Percentiles rank a stretch among this genome's conserved stretches.
phyloP scores from a whole-genome alignment of 2,113 vertebrate species.

The Plotosus lineatus region DNA sequence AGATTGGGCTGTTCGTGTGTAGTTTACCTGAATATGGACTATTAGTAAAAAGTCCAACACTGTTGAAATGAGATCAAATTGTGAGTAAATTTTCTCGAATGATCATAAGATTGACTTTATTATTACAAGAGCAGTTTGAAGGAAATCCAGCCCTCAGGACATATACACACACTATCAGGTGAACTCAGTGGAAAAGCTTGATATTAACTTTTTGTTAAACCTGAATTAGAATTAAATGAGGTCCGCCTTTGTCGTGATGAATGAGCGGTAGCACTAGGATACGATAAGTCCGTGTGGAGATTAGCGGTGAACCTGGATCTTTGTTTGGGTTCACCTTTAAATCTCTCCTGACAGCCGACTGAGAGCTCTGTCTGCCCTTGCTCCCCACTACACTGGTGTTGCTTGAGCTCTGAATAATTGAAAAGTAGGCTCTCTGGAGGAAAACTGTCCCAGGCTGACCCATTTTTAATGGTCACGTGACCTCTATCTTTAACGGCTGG shows the following conservation, averaged over 20 bases:
- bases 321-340: slow-evolving; percentile 27
- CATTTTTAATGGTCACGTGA: slow-evolving; percentile 50
- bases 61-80: neutral
- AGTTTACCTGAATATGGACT: too few relatives aligned
- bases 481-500: slow-evolving; percentile 30
- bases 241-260: neutral
- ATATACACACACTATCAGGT: slow-evolving; percentile 1
- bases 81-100: neutral
- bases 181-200: neutral
- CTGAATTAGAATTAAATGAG: slow-evolving; percentile 5
- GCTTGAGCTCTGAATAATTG: slow-evolving; percentile 47
- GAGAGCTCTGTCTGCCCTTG: slow-evolving; percentile 20
- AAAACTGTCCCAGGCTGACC: slow-evolving; percentile 50
- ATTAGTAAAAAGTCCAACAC: neutral
- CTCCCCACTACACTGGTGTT: neutral
- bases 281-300: slow-evolving; percentile 5
- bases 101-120: neutral
- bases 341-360: slow-evolving; percentile 12
- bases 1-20: too few relatives aligned
- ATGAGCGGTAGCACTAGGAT: neutral
- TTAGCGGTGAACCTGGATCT: slow-evolving; percentile 19
- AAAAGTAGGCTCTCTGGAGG: slow-evolving; percentile 41
- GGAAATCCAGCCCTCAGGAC: neutral
- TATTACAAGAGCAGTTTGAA: neutral
- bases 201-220: slow-evolving; percentile 2